phyloP scores from a whole-genome alignment of 2,888 invertebrate species.

The Drosophila tripunctata region DNA sequence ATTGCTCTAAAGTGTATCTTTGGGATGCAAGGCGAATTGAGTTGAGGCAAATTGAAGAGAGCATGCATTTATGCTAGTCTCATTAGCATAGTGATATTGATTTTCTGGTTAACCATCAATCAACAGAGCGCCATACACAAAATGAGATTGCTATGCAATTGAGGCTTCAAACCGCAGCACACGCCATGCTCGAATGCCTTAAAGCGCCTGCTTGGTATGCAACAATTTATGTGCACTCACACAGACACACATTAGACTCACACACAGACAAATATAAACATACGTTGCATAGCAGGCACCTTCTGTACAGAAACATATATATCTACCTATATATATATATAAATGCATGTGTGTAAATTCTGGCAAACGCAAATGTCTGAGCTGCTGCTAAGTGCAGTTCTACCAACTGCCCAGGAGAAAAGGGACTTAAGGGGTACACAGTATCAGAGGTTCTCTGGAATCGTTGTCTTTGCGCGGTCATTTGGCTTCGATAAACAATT shows the following conservation, averaged over 20 bases:
- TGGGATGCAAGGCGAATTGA: neutral
- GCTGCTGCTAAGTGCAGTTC: neutral
- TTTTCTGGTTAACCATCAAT: constrained; percentile 78
- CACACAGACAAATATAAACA: constrained; percentile 5
- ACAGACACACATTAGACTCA: constrained; percentile 2
- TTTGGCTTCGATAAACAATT: constrained; percentile 71
- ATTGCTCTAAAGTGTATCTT: neutral
- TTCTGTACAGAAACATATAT: neutral
- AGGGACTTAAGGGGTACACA: neutral
- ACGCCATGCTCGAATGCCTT: constrained; percentile 76
- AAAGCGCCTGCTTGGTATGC: constrained; percentile 73
- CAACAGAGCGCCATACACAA: constrained; percentile 73
- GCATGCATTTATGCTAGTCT: constrained; percentile 53
- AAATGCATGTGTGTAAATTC: neutral
- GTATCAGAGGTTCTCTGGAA: neutral
- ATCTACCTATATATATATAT: neutral
- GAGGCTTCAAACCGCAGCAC: constrained; percentile 74
- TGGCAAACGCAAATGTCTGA: neutral
- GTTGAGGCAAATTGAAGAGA: constrained; percentile 1
- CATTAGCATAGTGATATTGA: constrained; percentile 78
- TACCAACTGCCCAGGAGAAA: neutral
- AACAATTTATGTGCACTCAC: constrained; percentile 66
- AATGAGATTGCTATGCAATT: constrained; percentile 77
- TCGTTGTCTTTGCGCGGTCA: constrained; percentile 66
- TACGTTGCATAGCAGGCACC: constrained; percentile 24